Percentiles rank a stretch among this genome's conserved stretches.
Evolutionary conservation across 1,140 invertebrate genomes (phyloP).

Genomic region (Parapsyche elsis): DNA sequence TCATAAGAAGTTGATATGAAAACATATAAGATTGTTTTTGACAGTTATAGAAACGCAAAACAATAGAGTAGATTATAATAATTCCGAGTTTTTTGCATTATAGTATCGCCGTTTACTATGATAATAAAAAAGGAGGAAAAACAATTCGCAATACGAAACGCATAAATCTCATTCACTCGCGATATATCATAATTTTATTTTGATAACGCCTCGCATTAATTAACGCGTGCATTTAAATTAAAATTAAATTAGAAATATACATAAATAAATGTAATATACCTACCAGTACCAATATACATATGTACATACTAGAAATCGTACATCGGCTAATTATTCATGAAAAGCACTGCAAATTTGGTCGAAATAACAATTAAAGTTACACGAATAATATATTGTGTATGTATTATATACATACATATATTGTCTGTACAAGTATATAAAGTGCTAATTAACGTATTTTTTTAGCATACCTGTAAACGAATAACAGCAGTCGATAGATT

Average conservation of each 20-base stretch:
- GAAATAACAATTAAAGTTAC: constrained; percentile 27
- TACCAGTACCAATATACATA: neutral
- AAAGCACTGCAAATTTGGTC: constrained; percentile 5
- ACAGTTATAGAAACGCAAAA: too few relatives aligned
- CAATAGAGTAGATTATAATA: too few relatives aligned
- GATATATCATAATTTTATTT: constrained; percentile 16
- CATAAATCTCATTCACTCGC: neutral
- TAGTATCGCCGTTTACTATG: too few relatives aligned
- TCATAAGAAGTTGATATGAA: too few relatives aligned
- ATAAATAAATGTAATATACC: neutral
- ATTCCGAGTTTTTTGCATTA: too few relatives aligned
- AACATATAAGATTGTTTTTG: too few relatives aligned
- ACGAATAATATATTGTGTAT: neutral
- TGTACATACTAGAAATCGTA: neutral
- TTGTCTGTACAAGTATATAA: neutral
- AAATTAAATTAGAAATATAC: constrained; percentile 20
- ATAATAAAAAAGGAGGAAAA: too few relatives aligned
- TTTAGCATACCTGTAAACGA: neutral
- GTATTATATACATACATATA: too few relatives aligned
- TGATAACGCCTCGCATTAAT: neutral
- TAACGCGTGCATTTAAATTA: constrained; percentile 21
- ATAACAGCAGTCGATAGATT: neutral
- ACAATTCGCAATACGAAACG: too few relatives aligned
- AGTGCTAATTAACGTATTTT: constrained; percentile 13
- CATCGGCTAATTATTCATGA: constrained; percentile 3